Evolutionary conservation across 2,888 invertebrate species (phyloP), one percentile per base, ranked within the genome.

Genomic region (Drosophila emarginata): DNA sequence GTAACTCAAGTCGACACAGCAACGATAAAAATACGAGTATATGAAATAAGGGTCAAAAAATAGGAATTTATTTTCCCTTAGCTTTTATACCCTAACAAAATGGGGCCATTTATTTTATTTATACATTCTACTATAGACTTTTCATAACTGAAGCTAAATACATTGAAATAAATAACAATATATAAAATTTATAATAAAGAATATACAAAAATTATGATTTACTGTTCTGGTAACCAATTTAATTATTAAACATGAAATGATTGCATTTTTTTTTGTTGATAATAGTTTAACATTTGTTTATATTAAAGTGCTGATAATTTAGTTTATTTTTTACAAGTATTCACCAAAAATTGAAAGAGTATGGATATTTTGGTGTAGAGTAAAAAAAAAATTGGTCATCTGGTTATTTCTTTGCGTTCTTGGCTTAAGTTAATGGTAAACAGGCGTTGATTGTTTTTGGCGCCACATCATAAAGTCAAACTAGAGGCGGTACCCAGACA

Each of bases 401-500:
- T 14, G 21, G 4, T 12, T 21, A 9, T 9, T 45, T 45, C 12
- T 12, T 45, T 12, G 45, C 21, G 4, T 7, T 21, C 4, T 45
- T 21, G 45, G 45, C 18, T 45, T 45, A 21, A 45, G 45, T 45
- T 21, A 45, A 45, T 45, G 21, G 18, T 45, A 45, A 45, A 45
- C 45, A 45, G 45, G 45, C 45, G 61, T 68, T 64, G 67, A 61
- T 68, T 68, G 45, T 68, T 54, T 73, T 72, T 50, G 51, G 57
- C 52, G 57, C 50, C 58, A 65, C 15, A 39, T 39, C 59, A 64
- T 67, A 72, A 75, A 67, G 57, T 68, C 61, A 51, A 59, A 67
- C 65, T 68, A 59, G 26, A 53, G 58, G 68, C 51, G 59, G 39
- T 40, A 37, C 54, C 52, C 64, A 80, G 70, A 76, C 64, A 77